These are phyloP conservation scores for Galerucella pusilla DNA, from an alignment of 2,888 invertebrate species.

Conservation along the genomic window DNA sequence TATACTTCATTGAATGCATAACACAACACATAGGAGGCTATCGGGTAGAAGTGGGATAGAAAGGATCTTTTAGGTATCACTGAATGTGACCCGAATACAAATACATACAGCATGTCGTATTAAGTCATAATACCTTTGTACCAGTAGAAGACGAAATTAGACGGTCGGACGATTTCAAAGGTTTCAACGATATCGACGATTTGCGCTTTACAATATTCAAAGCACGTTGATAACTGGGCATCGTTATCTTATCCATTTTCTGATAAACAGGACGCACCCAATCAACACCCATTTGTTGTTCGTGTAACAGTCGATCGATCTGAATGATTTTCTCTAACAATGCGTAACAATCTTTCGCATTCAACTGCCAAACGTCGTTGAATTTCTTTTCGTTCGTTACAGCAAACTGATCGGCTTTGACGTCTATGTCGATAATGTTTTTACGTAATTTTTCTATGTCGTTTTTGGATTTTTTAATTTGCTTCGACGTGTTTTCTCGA, in stretches of 20 bases:
- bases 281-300: conserved; percentile 71
- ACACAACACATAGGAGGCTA: no score
- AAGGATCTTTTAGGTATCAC: no score
- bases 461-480: conserved; percentile 75
- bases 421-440: conserved; percentile 75
- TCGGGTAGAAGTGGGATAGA: no score
- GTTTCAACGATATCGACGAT: background rate
- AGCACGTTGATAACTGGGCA: conserved; percentile 64
- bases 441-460: conserved; percentile 76
- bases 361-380: conserved; percentile 72
- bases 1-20: no score
- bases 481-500: conserved; percentile 72
- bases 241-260: conserved; percentile 63
- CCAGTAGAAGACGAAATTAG: background rate
- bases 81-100: no score
- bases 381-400: conserved; percentile 74
- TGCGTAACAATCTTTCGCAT: conserved; percentile 66
- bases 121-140: background rate
- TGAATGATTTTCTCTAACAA: conserved; percentile 68
- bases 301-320: conserved; percentile 72
- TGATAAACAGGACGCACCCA: conserved; percentile 67
- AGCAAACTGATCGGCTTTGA: conserved; percentile 77
- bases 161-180: background rate
- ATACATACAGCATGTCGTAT: no score
- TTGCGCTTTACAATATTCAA: background rate